Percentiles rank a stretch among this genome's conserved stretches.
phyloP scores from a whole-genome alignment of 64 coral and sea anemone species.

The Stichodactyla mertensii region DNA sequence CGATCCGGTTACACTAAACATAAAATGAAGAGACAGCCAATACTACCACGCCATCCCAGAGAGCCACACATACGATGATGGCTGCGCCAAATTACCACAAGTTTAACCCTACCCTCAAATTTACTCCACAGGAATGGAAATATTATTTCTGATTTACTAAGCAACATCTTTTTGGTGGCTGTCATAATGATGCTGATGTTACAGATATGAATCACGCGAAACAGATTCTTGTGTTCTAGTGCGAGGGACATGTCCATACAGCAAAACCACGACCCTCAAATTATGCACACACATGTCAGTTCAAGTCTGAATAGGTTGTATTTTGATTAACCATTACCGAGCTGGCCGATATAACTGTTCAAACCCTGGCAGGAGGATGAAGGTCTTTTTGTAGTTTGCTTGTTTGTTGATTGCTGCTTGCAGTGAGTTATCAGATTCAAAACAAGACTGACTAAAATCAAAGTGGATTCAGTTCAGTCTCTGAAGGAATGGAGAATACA shows the following conservation, averaged over 20 bases:
- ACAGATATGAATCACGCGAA: not conserved
- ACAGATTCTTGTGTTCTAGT: not conserved
- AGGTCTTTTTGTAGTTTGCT: not conserved
- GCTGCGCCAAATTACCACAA: slow-evolving; percentile 2
- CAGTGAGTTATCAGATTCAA: not conserved
- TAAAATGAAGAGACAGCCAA: slow-evolving; percentile 5
- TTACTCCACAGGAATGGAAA: not conserved
- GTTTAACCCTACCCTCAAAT: not conserved
- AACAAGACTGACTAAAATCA: not conserved
- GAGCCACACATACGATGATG: not conserved
- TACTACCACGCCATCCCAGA: not conserved
- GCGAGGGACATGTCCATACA: not conserved
- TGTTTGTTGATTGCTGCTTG: not conserved
- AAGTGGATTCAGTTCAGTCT: not conserved
- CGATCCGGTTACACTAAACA: slow-evolving; percentile 10
- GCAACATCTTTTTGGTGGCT: not conserved
- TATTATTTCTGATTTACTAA: not conserved
- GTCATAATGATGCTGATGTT: not conserved
- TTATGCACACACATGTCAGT: slow-evolving; percentile 10
- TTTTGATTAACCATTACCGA: not conserved
- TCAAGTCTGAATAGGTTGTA: not conserved
- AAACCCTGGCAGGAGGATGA: not conserved
- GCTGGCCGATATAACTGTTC: not conserved
- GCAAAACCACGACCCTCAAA: not conserved
- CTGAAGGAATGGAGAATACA: not conserved